Percentiles rank a stretch among this genome's conserved stretches.
These are phyloP conservation scores for Clarias laeviceps DNA, from an alignment of 2,797 vertebrate genomes.

Conservation along the genomic window DNA sequence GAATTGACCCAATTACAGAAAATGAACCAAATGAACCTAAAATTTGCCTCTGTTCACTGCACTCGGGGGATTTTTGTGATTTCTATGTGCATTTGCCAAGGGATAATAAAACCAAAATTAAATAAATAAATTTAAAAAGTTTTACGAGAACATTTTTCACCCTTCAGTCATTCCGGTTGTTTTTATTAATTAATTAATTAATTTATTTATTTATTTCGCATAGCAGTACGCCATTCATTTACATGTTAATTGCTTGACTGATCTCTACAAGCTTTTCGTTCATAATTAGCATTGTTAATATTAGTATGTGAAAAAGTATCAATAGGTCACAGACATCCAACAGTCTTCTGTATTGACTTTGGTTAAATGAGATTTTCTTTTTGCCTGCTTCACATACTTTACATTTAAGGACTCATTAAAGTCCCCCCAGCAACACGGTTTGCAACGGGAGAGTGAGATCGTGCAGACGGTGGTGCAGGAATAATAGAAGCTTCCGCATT, in stretches of 20 bases:
- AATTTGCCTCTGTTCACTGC: neutral
- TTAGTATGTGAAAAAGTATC: slow-evolving; percentile 3
- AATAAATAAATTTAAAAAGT: neutral
- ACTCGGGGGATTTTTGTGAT: neutral
- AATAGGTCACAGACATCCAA: neutral
- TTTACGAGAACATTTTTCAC: neutral
- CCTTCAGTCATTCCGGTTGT: neutral
- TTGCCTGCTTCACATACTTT: neutral
- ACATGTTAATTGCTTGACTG: slow-evolving; percentile 21
- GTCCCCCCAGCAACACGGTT: neutral
- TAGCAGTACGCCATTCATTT: slow-evolving; percentile 31
- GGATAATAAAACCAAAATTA: neutral
- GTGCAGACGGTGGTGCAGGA: neutral
- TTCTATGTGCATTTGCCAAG: neutral
- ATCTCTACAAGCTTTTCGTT: neutral
- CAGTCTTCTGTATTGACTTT: neutral
- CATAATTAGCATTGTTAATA: slow-evolving; percentile 15
- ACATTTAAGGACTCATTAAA: neutral
- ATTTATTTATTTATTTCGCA: neutral
- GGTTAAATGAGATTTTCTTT: neutral
- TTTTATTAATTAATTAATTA: neutral
- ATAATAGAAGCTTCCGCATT: neutral
- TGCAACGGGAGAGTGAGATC: too few species aligned
- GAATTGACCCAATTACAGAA: neutral
- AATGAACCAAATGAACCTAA: neutral